Percentiles rank a stretch among this genome's conserved stretches.
Evolutionary conservation across 2,888 invertebrate genomes (phyloP).

Genomic region (Diarsia rubi): DNA sequence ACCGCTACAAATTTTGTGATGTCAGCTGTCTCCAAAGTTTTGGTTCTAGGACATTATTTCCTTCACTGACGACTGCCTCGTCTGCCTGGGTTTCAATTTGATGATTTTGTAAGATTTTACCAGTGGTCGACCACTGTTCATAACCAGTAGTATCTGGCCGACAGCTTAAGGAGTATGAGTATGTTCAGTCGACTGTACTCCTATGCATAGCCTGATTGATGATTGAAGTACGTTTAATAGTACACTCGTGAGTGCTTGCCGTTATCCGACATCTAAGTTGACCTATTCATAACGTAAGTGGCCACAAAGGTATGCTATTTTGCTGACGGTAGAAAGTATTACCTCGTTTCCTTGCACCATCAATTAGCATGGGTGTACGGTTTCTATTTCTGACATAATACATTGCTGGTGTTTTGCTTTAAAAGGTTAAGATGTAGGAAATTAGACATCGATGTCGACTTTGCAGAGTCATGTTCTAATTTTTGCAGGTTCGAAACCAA

Average conservation of each 20-base stretch:
- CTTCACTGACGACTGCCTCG: no score
- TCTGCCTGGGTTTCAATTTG: not conserved
- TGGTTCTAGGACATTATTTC: not conserved
- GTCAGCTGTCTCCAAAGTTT: not conserved
- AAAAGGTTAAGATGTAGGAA: not conserved
- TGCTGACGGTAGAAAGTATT: not conserved
- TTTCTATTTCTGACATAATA: not conserved
- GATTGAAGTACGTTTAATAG: constrained; percentile 34
- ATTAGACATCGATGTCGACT: not conserved
- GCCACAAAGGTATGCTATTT: not conserved
- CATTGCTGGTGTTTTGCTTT: not conserved
- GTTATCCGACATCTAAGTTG: constrained; percentile 36
- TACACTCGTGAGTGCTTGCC: constrained; percentile 17
- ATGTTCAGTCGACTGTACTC: not conserved
- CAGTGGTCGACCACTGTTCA: not conserved
- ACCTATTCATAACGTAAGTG: constrained; percentile 33
- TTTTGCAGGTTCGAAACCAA: not conserved
- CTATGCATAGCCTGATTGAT: constrained; percentile 33
- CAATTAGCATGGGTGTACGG: not conserved
- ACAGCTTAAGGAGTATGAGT: not conserved
- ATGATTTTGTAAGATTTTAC: not conserved
- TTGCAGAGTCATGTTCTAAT: not conserved
- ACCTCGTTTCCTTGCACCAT: not conserved
- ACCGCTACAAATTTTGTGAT: not conserved
- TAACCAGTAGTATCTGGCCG: not conserved